Conservation (phyloP, 92 coral and sea anemone genomes). For the Muricea muricata region DNA sequence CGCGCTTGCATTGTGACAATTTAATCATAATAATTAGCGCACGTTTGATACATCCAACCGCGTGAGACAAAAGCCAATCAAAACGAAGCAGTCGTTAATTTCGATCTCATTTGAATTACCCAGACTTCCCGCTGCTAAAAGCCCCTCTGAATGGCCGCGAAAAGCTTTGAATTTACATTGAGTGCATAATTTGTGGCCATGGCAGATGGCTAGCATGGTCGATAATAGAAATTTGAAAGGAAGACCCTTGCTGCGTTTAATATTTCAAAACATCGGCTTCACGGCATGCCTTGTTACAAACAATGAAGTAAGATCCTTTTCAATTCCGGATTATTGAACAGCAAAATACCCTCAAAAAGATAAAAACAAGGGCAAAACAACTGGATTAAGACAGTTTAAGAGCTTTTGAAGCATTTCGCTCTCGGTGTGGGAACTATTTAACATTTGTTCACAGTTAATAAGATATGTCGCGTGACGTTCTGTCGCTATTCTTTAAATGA, state of each 20-base stretch:
- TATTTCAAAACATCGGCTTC: slow-evolving; percentile 24
- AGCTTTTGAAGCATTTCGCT: not conserved
- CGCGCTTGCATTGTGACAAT: slow-evolving; percentile 21
- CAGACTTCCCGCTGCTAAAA: slow-evolving; percentile 44
- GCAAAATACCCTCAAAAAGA: slow-evolving; percentile 6
- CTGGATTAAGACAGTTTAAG: slow-evolving; percentile 7
- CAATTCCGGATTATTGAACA: slow-evolving; percentile 17
- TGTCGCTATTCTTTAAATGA: slow-evolving; percentile 13
- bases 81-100: slow-evolving; percentile 11
- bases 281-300: slow-evolving; percentile 9
- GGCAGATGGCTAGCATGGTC: slow-evolving; percentile 40
- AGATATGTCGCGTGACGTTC: slow-evolving; percentile 11
- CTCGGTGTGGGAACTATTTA: slow-evolving; percentile 12
- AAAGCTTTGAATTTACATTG: slow-evolving; percentile 28
- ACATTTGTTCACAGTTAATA: slow-evolving; percentile 19
- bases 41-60: slow-evolving; percentile 27
- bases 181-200: slow-evolving; percentile 13
- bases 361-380: not conserved
- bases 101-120: slow-evolving; percentile 15
- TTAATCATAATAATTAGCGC: slow-evolving; percentile 49
- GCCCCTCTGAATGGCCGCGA: slow-evolving; percentile 24
- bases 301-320: slow-evolving; percentile 21
- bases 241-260: slow-evolving; percentile 38
- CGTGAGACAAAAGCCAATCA: slow-evolving; percentile 42
- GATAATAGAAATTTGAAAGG: slow-evolving; percentile 42